Evolutionary conservation across 2,888 invertebrate genomes (phyloP).

Genomic region (Drosophila sordidula): DNA sequence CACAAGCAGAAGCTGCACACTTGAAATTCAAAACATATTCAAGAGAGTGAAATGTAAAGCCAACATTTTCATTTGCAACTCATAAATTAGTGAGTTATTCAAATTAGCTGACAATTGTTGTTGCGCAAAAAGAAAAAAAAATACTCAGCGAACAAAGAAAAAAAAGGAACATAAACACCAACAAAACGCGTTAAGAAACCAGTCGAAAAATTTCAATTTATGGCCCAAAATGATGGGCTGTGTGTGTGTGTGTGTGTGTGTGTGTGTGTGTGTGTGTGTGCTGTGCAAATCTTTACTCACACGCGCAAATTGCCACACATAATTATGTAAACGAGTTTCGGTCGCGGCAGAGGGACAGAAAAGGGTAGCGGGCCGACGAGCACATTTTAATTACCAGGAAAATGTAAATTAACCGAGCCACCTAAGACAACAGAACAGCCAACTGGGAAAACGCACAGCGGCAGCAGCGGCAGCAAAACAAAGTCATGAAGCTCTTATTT

Average conservation of each 20-base stretch:
- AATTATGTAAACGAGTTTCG: slow-evolving; percentile 76
- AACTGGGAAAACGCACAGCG: slow-evolving; percentile 43
- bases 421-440: slow-evolving; percentile 72
- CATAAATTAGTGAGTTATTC: slow-evolving; percentile 31
- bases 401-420: slow-evolving; percentile 78
- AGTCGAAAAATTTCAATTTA: slow-evolving; percentile 46
- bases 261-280: slow-evolving; percentile 26
- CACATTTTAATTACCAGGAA: slow-evolving; percentile 80
- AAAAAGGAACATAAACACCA: slow-evolving; percentile 12
- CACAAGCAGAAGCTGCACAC: slow-evolving; percentile 15
- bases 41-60: slow-evolving; percentile 21
- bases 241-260: slow-evolving; percentile 25
- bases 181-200: slow-evolving; percentile 20
- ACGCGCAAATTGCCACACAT: slow-evolving; percentile 78
- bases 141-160: slow-evolving; percentile 3
- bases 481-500: slow-evolving; percentile 54
- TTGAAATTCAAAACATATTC: slow-evolving; percentile 40
- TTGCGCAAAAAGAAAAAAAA: slow-evolving; percentile 12
- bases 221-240: slow-evolving; percentile 40
- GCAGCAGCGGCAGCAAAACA: slow-evolving; percentile 48
- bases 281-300: slow-evolving; percentile 67
- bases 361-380: slow-evolving; percentile 30
- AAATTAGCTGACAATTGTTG: slow-evolving; percentile 55
- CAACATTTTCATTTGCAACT: slow-evolving; percentile 23
- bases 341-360: background rate